Percentiles rank a stretch among this genome's conserved stretches.
Conservation (phyloP, 2,113 vertebrate genomes). For the Bucco capensis region DNA sequence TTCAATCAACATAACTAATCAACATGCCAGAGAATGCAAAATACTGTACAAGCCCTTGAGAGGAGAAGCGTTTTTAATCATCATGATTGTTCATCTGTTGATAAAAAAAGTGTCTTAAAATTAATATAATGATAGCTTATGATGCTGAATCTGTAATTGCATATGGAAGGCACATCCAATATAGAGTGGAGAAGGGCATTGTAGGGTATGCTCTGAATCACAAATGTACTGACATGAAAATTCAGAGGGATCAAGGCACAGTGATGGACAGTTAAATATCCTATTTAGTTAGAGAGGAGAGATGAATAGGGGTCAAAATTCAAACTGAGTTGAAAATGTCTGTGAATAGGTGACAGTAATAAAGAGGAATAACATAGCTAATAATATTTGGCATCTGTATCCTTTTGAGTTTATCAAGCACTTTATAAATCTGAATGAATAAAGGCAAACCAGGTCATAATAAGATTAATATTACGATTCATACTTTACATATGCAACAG, state of each 20-base stretch:
- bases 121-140: conserved; percentile 50
- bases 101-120: conserved; percentile 48
- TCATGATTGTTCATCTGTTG: conserved; percentile 49
- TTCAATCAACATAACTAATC: conserved; percentile 59
- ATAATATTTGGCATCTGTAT: not conserved
- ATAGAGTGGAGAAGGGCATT: not conserved
- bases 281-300: not conserved
- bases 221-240: not conserved
- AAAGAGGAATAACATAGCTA: not conserved
- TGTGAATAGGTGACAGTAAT: not conserved
- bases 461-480: conserved; percentile 26
- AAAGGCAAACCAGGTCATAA: not conserved
- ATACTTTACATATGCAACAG: not conserved
- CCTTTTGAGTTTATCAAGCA: not conserved
- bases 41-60: conserved; percentile 33
- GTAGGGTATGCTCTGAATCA: not conserved
- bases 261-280: not conserved
- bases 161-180: not conserved
- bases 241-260: not conserved
- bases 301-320: not conserved
- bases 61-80: conserved; percentile 58
- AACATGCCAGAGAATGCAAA: conserved; percentile 44
- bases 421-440: conserved; percentile 10
- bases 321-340: not conserved
- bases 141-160: conserved; percentile 29